A percentile compares a stretch with the other conserved stretches of the same genome.
These are phyloP conservation scores for Pitta sordida DNA, from an alignment of 2,113 vertebrate species.

Conservation along the genomic window DNA sequence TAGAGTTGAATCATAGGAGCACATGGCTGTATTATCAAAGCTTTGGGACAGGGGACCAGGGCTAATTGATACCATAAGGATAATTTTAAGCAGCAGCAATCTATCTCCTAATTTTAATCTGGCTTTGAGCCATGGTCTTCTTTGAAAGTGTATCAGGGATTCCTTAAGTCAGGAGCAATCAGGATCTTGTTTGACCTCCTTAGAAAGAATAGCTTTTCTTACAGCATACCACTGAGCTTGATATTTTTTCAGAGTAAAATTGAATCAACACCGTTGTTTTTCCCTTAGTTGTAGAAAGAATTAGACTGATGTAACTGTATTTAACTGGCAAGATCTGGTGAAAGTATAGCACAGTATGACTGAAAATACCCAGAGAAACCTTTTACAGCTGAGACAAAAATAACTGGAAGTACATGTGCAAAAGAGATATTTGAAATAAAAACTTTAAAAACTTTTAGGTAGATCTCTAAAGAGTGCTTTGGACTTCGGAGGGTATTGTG, in stretches of 20 bases:
- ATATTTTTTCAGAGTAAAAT: background rate
- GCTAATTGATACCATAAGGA: background rate
- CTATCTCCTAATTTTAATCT: background rate
- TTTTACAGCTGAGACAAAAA: slow-evolving; percentile 39
- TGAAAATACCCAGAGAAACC: slow-evolving; percentile 10
- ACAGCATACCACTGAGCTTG: background rate
- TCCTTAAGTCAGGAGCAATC: slow-evolving; percentile 1
- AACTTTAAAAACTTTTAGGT: background rate
- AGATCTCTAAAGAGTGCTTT: background rate
- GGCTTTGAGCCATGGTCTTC: background rate
- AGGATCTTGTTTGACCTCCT: background rate
- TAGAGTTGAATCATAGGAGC: background rate
- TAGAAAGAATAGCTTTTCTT: slow-evolving; percentile 5
- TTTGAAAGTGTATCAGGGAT: background rate
- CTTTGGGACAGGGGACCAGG: background rate
- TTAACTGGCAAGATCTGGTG: background rate
- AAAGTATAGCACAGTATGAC: background rate
- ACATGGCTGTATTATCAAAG: background rate
- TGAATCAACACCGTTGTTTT: slow-evolving; percentile 37
- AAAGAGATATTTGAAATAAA: background rate
- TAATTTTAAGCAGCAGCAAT: background rate
- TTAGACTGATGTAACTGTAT: background rate
- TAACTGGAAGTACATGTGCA: slow-evolving; percentile 20
- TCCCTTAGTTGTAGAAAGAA: background rate
- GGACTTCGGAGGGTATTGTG: background rate